phyloP scores from a whole-genome alignment of 1,140 invertebrate genomes.

The Orussus abietinus region DNA sequence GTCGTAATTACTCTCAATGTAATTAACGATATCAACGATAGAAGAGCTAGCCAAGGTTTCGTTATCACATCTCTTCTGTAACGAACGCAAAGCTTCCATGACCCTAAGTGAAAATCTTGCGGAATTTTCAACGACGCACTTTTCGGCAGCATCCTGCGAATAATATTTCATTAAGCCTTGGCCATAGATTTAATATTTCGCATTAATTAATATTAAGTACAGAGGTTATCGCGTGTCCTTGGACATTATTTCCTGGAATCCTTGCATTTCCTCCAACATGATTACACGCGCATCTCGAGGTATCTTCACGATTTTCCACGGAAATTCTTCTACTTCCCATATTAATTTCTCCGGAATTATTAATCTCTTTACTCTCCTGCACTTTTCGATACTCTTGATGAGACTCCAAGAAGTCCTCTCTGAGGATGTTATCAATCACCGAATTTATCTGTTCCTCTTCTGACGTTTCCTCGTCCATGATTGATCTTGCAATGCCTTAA shows the following conservation, averaged over 20 bases:
- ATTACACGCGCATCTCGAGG: neutral
- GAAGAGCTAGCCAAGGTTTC: constrained; percentile 9
- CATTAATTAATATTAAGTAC: neutral
- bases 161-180: neutral
- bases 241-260: neutral
- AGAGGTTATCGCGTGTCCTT: neutral
- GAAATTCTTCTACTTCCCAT: no score
- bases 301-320: no score
- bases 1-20: constrained; percentile 24
- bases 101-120: constrained; percentile 30
- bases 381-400: no score
- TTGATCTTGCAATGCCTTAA: no score
- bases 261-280: neutral
- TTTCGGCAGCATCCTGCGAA: no score
- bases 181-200: neutral
- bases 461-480: no score
- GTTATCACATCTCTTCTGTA: constrained; percentile 14
- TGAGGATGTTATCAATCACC: constrained; percentile 19
- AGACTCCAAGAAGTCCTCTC: no score
- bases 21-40: constrained; percentile 25
- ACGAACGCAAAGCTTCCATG: constrained; percentile 31
- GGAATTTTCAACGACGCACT: constrained; percentile 17
- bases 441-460: constrained; percentile 17
- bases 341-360: no score
- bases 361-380: no score